Percentiles rank a stretch among this genome's conserved stretches.
Conservation (phyloP, 2,888 invertebrate genomes). For the Auanema sp. region DNA sequence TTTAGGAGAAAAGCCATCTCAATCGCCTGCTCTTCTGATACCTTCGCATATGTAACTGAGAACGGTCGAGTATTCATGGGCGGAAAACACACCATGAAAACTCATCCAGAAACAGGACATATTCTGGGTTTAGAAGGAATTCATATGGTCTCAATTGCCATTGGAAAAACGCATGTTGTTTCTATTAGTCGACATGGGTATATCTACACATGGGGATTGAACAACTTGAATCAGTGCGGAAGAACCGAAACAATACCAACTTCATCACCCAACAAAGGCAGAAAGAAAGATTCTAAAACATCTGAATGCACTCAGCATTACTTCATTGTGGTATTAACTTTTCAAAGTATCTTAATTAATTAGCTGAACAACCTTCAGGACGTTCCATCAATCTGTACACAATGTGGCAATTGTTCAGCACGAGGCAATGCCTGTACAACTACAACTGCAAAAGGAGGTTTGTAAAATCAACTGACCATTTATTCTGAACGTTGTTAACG, state of each 20-base stretch:
- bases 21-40: constrained; percentile 89
- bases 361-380: no score
- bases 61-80: constrained; percentile 84
- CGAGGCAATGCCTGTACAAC: constrained; percentile 78
- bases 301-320: no score
- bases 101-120: constrained; percentile 38
- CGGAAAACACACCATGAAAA: constrained; percentile 69
- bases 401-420: constrained; percentile 90
- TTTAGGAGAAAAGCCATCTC: constrained; percentile 65
- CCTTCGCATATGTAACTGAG: constrained; percentile 86
- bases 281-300: no score
- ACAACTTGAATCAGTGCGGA: constrained; percentile 96
- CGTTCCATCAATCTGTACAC: constrained; percentile 84
- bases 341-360: no score
- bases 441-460: constrained; percentile 10
- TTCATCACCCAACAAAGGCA: no score
- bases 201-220: constrained; percentile 92
- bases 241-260: constrained; percentile 20
- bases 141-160: constrained; percentile 72
- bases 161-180: constrained; percentile 95
- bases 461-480: no score
- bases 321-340: no score
- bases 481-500: no score
- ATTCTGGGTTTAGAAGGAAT: constrained; percentile 29
- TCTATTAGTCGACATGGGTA: constrained; percentile 84